These are phyloP conservation scores for Ptyas mucosa DNA, from an alignment of 2,113 vertebrate species.

Conservation along the genomic window DNA sequence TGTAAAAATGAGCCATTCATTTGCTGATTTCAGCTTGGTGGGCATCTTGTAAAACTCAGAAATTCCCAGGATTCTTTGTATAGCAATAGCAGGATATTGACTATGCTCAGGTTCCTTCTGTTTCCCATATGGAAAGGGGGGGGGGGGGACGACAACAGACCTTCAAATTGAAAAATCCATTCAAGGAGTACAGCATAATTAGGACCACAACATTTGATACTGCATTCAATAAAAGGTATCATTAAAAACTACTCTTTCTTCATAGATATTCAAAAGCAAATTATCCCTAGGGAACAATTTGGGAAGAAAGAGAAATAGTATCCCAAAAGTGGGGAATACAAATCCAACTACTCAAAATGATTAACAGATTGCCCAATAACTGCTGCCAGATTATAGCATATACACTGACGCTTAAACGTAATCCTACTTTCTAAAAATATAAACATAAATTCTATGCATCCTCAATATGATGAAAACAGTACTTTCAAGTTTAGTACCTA, in stretches of 20 bases:
- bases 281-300: neutral
- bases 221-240: neutral
- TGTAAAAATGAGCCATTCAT: neutral
- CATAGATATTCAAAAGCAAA: neutral
- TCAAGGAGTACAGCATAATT: neutral
- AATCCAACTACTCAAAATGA: neutral
- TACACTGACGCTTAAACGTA: neutral
- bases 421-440: neutral
- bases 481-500: slow-evolving; percentile 59
- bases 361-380: neutral
- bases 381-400: neutral
- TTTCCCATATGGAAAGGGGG: neutral
- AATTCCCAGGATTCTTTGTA: neutral
- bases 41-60: neutral
- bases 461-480: neutral
- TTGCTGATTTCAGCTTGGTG: neutral
- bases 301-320: neutral
- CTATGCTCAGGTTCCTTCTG: neutral
- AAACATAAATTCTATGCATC: neutral
- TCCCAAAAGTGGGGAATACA: neutral
- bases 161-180: neutral
- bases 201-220: neutral
- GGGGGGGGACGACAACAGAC: neutral
- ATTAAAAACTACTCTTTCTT: neutral
- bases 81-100: neutral